Evolutionary conservation across 2,888 invertebrate genomes (phyloP), one percentile per base, ranked within the genome.

Genomic region (Andrena trimmerana): DNA sequence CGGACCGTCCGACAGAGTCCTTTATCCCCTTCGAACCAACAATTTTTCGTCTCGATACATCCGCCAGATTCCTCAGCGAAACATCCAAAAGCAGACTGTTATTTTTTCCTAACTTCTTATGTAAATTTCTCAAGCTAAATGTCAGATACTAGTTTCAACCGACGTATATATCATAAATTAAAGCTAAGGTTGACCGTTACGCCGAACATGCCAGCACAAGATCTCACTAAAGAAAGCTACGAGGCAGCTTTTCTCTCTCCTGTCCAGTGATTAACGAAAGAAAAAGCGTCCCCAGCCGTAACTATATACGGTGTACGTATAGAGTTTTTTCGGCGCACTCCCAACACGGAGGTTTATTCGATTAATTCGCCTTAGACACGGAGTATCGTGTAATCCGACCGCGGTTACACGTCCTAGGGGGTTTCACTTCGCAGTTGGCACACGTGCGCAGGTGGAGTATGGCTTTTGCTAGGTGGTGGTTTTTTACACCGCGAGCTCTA

Each of bases 371-470:
- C 59, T 78, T 62, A 42, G 62, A 42, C 42, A 48, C 52, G 69
- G 62, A 62, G 29, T 24, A 27, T 57, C 73, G 66, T 81, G 88
- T 87, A 87, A 88, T 85, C 78, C 68, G 76, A 81, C 70, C 89
- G 79, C 89, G 68, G 78, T 52, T 77, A 81, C 79, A 80, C 69
- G 81, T 88, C 83, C 88, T 89, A 88, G 88, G 88, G 88, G 89
- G 87, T 89, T 88, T 88, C 87, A 54, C 33, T 87, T 83, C 88
- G 86, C 86, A 86, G 90, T 90, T 90, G 90, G 91, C 89, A 91
- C 91, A 90, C 90, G 90, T 90, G 91, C 90, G 90, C 91, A 91
- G 91, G 91, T 91, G 90, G 90, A 85, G 90, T 83, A 85, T 83
- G 86, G 89, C 84, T 89, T 89, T 87, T 81, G 86, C 87, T 69